Evolutionary conservation across 2,888 invertebrate species (phyloP).

Genomic region (Stenurella melanura): DNA sequence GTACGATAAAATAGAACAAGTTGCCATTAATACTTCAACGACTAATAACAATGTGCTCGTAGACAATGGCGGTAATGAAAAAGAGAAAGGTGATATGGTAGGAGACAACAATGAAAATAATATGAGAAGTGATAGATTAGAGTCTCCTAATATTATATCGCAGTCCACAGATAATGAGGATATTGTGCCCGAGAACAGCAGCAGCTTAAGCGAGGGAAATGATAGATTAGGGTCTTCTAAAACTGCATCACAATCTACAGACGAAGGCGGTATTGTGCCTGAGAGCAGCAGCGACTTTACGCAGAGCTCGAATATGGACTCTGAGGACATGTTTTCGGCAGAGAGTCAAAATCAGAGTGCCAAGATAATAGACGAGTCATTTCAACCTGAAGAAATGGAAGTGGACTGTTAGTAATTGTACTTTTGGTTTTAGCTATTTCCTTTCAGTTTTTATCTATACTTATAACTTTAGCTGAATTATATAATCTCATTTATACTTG

Average conservation of each 20-base stretch:
- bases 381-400: constrained; percentile 24
- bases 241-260: neutral
- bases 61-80: neutral
- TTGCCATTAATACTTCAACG: neutral
- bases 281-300: constrained; percentile 7
- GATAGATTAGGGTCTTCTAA: constrained; percentile 19
- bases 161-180: neutral
- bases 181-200: neutral
- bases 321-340: constrained; percentile 23
- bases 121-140: neutral
- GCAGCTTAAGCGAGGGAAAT: neutral
- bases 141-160: constrained; percentile 9
- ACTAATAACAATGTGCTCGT: neutral
- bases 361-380: constrained; percentile 33
- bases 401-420: no score
- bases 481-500: no score
- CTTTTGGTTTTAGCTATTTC: no score
- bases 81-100: neutral
- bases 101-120: constrained; percentile 3
- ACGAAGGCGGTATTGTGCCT: neutral
- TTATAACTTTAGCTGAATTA: no score
- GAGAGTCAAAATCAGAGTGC: constrained; percentile 20
- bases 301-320: constrained; percentile 13
- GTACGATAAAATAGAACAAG: constrained; percentile 51
- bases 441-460: no score